Base-by-base conservation (phyloP, 2,797 vertebrate species). In the Manis crassicaudata region DNA sequence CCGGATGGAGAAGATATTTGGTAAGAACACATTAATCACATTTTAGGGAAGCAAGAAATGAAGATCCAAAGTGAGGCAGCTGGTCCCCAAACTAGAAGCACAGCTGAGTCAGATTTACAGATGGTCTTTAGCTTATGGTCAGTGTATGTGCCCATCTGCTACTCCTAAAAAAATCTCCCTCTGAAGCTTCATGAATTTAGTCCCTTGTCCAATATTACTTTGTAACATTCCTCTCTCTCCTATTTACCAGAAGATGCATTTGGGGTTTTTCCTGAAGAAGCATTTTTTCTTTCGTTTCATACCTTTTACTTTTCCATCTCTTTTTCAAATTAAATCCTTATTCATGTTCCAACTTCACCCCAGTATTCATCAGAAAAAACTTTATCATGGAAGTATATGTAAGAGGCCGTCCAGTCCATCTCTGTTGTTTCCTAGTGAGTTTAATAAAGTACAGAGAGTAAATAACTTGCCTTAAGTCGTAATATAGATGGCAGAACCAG, bases 51-150 rank as follows among this genome's bases (percentile, higher is more conserved):
- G 37, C 21, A 58, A 90, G 56, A 56, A 60, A 72, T 88, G 60
- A 75, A 96, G 75, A 90, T 52, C 6, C 18, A 10, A 67, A 96
- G 35, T 86, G 84, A 91, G 52, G 25, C 86, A 56, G 65, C 58
- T 76, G 9, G 18, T 81, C 52, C 72, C 67, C 17, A 76, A 52
- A 90, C 50, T n/a, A 46, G 63, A 87, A 67, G 73, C 65, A 83
- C 43, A 90, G 14, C 27, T 37, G 68, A 77, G 21, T 90, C 77
- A 81, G 65, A 21, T 50, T 80, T 68, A 23, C 11, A 25, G 40
- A 9, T 43, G n/a, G 8, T 37, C 60, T 96, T 76, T 50, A 20
- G 68, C 54, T 91, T n/a, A 68, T 72, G 65, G 7, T n/a, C 14
- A 17, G 4, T 62, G 16, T 37, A 25, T 90, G 90, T 79, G 21